These are phyloP conservation scores for Thunnus thynnus DNA, from an alignment of 2,113 vertebrate species.

Conservation along the genomic window DNA sequence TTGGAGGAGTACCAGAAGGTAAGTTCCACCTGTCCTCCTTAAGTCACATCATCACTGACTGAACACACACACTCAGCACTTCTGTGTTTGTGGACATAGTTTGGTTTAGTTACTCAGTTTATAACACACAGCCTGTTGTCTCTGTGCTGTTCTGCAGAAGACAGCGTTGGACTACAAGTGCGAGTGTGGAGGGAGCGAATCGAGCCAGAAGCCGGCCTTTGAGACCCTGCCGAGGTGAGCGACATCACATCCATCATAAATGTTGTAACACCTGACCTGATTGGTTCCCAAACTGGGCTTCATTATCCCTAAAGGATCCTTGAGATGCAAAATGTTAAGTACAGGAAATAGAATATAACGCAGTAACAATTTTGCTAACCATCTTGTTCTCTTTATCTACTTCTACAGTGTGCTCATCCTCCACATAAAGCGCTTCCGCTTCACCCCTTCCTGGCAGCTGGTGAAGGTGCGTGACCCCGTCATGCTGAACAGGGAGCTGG, in stretches of 20 bases:
- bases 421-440: not conserved
- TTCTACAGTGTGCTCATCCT: not conserved
- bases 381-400: not conserved
- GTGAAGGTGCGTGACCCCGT: not conserved
- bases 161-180: not conserved
- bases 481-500: too few relatives aligned
- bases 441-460: not conserved
- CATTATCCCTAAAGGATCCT: too few relatives aligned
- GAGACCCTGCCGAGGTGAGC: not conserved
- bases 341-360: too few relatives aligned
- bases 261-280: not conserved
- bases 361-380: too few relatives aligned
- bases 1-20: not conserved
- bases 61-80: too few relatives aligned
- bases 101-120: too few relatives aligned
- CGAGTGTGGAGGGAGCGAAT: not conserved
- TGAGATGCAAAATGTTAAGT: too few relatives aligned
- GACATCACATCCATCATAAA: too few relatives aligned
- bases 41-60: not conserved
- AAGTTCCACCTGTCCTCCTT: not conserved
- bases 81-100: not conserved
- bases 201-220: not conserved
- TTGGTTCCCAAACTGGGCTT: too few relatives aligned
- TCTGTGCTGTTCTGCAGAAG: not conserved
- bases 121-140: too few relatives aligned